Evolutionary conservation across 2,113 vertebrate genomes (phyloP).

Genomic region (Psophia crepitans): DNA sequence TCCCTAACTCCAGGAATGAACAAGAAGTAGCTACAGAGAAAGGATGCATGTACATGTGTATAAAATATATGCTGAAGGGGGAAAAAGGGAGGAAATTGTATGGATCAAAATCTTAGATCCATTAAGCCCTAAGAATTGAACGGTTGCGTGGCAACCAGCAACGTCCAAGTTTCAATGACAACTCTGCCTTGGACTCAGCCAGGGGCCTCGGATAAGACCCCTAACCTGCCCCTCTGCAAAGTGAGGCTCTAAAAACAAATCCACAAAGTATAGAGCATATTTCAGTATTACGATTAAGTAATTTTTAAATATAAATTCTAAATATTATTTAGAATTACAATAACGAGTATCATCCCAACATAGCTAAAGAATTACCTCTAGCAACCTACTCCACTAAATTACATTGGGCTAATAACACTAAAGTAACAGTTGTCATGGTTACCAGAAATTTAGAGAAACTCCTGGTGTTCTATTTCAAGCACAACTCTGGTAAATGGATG

Average conservation of each 20-base stretch:
- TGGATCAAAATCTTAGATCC: background rate
- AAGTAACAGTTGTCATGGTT: slow-evolving; percentile 71
- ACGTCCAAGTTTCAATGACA: accelerated
- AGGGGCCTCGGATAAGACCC: background rate
- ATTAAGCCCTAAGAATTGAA: background rate
- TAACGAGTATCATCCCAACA: background rate
- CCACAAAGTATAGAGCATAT: accelerated
- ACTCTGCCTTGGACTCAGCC: background rate
- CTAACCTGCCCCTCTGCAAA: background rate
- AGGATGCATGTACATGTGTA: accelerated
- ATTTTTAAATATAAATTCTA: background rate
- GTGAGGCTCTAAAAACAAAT: background rate
- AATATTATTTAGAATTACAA: background rate
- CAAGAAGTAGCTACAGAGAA: background rate
- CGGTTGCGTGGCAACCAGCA: background rate
- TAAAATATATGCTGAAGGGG: background rate
- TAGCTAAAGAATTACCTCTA: slow-evolving; percentile 35
- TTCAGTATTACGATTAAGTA: background rate
- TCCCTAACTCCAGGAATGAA: background rate
- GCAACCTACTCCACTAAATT: slow-evolving; percentile 51
- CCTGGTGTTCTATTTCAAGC: slow-evolving; percentile 58
- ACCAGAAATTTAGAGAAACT: slow-evolving; percentile 71
- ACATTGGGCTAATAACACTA: slow-evolving; percentile 59
- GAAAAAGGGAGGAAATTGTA: background rate
- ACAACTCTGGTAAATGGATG: background rate